Evolutionary conservation across 2,888 invertebrate genomes (phyloP).

Genomic region (Doris montereyensis): DNA sequence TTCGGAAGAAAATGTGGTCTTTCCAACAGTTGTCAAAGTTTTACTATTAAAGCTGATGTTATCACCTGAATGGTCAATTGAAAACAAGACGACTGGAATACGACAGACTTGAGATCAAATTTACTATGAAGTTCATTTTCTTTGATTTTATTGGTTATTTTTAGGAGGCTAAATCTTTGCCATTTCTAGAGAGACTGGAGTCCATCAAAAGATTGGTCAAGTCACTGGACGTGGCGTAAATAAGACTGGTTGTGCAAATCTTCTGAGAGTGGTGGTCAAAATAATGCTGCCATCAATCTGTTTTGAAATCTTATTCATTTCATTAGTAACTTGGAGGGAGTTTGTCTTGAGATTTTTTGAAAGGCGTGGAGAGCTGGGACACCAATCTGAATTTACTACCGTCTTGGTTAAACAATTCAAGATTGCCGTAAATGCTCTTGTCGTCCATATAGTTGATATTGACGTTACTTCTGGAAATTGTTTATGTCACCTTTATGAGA

Average conservation of each 20-base stretch:
- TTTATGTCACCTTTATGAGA: constrained; percentile 6
- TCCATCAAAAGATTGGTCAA: constrained; percentile 3
- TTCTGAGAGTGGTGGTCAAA: neutral
- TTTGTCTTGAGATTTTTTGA: neutral
- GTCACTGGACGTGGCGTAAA: constrained; percentile 11
- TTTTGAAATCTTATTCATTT: neutral
- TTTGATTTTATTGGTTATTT: constrained; percentile 8
- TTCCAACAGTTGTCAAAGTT: neutral
- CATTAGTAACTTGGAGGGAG: neutral
- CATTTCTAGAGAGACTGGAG: neutral
- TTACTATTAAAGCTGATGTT: constrained; percentile 1
- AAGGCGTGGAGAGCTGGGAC: neutral
- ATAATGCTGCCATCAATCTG: neutral
- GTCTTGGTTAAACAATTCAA: constrained; percentile 11
- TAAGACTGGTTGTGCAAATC: neutral
- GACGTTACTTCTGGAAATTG: constrained; percentile 3
- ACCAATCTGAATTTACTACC: constrained; percentile 3
- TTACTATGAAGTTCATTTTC: neutral
- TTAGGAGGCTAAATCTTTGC: neutral
- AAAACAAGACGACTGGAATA: neutral
- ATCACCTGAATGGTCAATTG: constrained; percentile 7
- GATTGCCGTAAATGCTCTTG: constrained; percentile 33
- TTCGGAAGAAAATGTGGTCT: neutral
- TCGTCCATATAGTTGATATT: constrained; percentile 34
- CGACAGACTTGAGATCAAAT: neutral